A percentile compares a stretch with the other conserved stretches of the same genome.
Evolutionary conservation across 1,140 invertebrate genomes (phyloP).

Genomic region (Eueides isabella): DNA sequence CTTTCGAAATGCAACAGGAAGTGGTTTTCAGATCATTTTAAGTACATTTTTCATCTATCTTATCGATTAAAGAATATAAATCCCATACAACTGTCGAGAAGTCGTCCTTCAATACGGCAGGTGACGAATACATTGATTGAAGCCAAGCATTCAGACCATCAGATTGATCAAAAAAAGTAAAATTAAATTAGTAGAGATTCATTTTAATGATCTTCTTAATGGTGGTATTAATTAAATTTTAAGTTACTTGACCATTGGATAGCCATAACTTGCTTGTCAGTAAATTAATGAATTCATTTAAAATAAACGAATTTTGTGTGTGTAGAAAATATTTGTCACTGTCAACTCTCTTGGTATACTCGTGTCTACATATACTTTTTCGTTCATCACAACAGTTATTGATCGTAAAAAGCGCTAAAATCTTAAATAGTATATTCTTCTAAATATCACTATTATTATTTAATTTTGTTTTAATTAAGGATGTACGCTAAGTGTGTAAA

Average conservation of each 20-base stretch:
- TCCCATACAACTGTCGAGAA: conserved; percentile 18
- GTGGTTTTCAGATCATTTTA: conserved; percentile 2
- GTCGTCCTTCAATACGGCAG: conserved; percentile 23
- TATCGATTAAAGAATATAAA: conserved; percentile 7
- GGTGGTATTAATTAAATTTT: neutral
- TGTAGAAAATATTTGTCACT: neutral
- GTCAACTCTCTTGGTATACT: neutral
- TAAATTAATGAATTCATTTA: conserved; percentile 1
- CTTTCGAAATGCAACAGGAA: neutral
- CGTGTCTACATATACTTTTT: neutral
- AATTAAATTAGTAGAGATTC: neutral
- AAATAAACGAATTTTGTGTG: neutral
- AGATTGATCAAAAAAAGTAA: neutral
- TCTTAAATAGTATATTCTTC: neutral
- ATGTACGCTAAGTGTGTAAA: neutral
- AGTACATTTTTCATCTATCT: neutral
- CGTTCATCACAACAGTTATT: neutral
- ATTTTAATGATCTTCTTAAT: neutral
- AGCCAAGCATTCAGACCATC: conserved; percentile 13
- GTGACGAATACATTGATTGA: conserved; percentile 26
- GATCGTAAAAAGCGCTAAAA: neutral
- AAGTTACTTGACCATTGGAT: neutral
- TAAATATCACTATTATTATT: neutral
- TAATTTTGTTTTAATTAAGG: neutral
- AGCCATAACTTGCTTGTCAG: neutral